A percentile compares a stretch with the other conserved stretches of the same genome.
Conservation (phyloP, 2,797 vertebrate genomes). For the Prionace glauca region DNA sequence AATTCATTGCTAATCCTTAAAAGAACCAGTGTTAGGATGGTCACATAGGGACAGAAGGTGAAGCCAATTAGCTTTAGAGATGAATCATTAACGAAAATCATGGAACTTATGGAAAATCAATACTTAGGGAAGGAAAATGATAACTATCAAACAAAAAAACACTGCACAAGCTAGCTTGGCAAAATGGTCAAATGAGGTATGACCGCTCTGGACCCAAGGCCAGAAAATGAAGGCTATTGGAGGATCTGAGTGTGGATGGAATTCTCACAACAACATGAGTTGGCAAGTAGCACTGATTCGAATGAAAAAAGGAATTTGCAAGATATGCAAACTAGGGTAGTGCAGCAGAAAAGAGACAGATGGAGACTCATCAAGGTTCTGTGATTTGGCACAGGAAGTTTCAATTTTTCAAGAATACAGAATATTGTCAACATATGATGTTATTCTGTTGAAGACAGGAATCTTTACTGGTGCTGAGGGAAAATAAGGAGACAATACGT, state of each 20-base stretch:
- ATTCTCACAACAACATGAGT: background rate
- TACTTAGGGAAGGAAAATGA: background rate
- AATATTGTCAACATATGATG: background rate
- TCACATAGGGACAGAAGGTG: background rate
- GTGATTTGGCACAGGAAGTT: background rate
- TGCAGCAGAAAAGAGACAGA: background rate
- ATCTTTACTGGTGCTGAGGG: background rate
- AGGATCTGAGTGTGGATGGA: background rate
- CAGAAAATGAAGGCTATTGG: background rate
- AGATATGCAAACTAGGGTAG: background rate
- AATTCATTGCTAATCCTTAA: background rate
- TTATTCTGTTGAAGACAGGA: background rate
- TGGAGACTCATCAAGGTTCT: background rate
- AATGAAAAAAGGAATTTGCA: background rate
- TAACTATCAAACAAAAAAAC: background rate
- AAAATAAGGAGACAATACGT: background rate
- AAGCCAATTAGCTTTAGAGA: background rate
- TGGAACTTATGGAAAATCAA: background rate
- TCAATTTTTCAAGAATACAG: background rate
- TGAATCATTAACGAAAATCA: background rate
- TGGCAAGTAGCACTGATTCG: background rate
- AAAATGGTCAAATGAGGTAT: background rate
- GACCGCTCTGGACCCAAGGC: background rate
- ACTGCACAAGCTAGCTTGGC: background rate
- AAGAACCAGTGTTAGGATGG: background rate